A percentile compares a stretch with the other conserved stretches of the same genome.
These are phyloP conservation scores for Bimastos eiseni DNA, from an alignment of 2,888 invertebrate species.

Conservation along the genomic window DNA sequence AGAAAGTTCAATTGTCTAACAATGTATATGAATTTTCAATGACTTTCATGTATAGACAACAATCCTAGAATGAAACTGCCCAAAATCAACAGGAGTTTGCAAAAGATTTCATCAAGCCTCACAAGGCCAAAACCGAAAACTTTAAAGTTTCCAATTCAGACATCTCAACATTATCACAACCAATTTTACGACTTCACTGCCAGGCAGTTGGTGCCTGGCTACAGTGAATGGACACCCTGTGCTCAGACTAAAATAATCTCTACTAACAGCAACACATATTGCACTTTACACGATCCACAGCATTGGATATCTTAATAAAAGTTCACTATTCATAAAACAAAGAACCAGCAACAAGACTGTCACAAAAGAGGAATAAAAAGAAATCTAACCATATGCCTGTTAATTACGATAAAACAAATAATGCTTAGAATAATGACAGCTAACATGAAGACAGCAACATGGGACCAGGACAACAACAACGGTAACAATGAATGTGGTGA, in stretches of 20 bases:
- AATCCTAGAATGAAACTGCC: neutral
- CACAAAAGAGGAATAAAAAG: neutral
- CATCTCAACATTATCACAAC: constrained; percentile 4
- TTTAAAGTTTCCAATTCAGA: neutral
- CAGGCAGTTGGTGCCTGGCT: constrained; percentile 13
- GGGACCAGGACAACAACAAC: neutral
- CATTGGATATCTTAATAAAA: neutral
- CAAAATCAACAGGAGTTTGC: neutral
- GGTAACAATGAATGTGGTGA: neutral
- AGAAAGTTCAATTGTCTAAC: neutral
- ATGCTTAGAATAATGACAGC: neutral
- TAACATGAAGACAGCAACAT: neutral
- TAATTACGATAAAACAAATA: neutral
- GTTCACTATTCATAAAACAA: neutral
- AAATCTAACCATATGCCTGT: neutral
- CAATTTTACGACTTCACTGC: neutral
- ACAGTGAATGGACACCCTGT: constrained; percentile 20
- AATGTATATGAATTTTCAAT: neutral
- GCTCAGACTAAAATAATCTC: constrained; percentile 5
- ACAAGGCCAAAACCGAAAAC: neutral
- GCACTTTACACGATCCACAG: constrained; percentile 10
- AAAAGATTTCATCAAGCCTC: neutral
- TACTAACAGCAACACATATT: neutral
- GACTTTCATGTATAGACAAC: neutral
- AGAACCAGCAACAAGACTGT: neutral